Percentiles rank a stretch among this genome's conserved stretches.
phyloP scores from a whole-genome alignment of 2,797 vertebrate species.

The Phoebastria nigripes region DNA sequence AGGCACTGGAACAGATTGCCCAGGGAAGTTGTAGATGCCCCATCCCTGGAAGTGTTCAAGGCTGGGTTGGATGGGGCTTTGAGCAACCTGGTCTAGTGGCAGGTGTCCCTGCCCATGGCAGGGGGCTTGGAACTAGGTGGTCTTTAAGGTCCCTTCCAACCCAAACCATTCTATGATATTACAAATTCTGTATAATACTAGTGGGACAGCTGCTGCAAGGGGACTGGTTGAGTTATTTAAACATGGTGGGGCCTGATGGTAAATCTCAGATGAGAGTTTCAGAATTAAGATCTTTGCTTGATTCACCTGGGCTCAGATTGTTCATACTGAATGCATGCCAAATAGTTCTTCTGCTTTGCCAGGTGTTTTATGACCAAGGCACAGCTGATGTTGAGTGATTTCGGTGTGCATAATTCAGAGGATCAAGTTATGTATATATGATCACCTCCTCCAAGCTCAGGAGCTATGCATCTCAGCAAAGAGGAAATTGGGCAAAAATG shows the following conservation, averaged over 20 bases:
- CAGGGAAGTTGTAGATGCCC: neutral
- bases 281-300: neutral
- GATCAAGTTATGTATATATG: neutral
- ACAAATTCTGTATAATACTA: neutral
- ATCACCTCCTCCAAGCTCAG: no score
- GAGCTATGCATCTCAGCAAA: no score
- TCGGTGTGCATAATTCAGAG: neutral
- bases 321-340: neutral
- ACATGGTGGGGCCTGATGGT: rapidly evolving
- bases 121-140: neutral
- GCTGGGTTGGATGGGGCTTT: neutral
- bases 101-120: neutral
- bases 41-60: neutral
- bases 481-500: no score
- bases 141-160: neutral
- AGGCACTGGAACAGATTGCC: neutral
- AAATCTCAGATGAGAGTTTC: neutral
- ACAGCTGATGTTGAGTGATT: neutral
- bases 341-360: neutral
- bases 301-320: neutral
- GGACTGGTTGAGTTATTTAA: neutral
- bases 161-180: neutral
- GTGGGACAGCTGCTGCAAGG: neutral
- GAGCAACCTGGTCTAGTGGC: neutral
- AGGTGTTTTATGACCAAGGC: neutral